These are phyloP conservation scores for Triops cancriformis DNA, from an alignment of 1,140 invertebrate species.

Conservation along the genomic window DNA sequence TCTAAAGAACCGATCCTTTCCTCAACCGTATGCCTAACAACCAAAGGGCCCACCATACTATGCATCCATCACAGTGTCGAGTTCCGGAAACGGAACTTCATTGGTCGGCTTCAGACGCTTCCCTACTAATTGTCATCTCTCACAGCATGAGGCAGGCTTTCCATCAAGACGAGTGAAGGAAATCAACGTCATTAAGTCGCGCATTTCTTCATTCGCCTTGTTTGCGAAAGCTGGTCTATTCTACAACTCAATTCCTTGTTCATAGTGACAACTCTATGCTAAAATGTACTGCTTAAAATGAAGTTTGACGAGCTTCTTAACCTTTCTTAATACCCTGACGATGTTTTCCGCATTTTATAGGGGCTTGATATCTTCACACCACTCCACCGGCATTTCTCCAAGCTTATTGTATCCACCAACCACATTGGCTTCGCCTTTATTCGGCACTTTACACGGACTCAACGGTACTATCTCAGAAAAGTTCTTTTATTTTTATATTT, in stretches of 20 bases:
- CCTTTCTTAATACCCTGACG: background rate
- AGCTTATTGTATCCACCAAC: background rate
- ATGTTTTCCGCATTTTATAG: background rate
- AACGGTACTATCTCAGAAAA: background rate
- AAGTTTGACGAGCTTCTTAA: background rate
- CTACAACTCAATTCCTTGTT: background rate
- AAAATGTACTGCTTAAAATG: too few species aligned
- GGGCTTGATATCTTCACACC: background rate
- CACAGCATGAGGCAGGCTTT: slow-evolving; percentile 1
- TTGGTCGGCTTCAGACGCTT: slow-evolving; percentile 2
- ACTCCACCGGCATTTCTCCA: background rate
- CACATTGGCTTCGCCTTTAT: background rate
- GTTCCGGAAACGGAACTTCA: background rate
- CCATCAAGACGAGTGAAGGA: background rate
- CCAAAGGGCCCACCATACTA: background rate
- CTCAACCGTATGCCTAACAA: background rate
- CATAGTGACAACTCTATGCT: background rate
- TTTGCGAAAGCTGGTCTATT: background rate
- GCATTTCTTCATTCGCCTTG: background rate
- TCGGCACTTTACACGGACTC: background rate
- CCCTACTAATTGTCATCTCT: slow-evolving; percentile 2
- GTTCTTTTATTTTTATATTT: too few species aligned
- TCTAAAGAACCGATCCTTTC: background rate
- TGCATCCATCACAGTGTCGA: background rate
- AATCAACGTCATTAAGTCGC: background rate